These are phyloP conservation scores for Galerucella nymphaeae DNA, from an alignment of 2,888 invertebrate genomes.

Conservation along the genomic window DNA sequence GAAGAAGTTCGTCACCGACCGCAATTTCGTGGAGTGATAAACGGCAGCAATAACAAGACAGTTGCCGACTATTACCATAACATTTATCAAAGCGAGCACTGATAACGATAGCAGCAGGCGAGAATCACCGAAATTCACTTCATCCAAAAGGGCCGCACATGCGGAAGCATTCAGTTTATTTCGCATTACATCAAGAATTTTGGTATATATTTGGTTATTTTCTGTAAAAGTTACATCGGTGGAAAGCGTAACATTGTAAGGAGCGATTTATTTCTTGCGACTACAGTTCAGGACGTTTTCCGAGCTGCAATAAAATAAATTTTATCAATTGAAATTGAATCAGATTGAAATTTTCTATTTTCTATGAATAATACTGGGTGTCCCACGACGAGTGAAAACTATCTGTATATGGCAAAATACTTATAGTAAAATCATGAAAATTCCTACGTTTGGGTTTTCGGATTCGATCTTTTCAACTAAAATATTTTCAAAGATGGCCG, in stretches of 20 bases:
- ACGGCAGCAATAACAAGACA: conserved; percentile 94
- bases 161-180: conserved; percentile 83
- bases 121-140: conserved; percentile 86
- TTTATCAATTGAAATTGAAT: no score
- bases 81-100: conserved; percentile 83
- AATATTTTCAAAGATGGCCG: no score
- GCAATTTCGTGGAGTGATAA: conserved; percentile 88
- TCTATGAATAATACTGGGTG: no score
- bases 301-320: no score
- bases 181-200: conserved; percentile 68
- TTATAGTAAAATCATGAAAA: no score
- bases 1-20: conserved; percentile 96
- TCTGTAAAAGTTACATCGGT: background rate
- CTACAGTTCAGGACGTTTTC: background rate
- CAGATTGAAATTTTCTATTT: background rate
- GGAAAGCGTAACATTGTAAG: background rate
- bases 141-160: conserved; percentile 83
- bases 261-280: background rate
- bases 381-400: no score
- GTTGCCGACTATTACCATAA: conserved; percentile 91
- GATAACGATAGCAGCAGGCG: conserved; percentile 80
- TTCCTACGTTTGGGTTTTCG: no score
- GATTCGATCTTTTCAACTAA: no score
- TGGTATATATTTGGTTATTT: background rate
- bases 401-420: no score